phyloP scores from a whole-genome alignment of 2,888 invertebrate genomes.

The Caenorhabditis sinica region DNA sequence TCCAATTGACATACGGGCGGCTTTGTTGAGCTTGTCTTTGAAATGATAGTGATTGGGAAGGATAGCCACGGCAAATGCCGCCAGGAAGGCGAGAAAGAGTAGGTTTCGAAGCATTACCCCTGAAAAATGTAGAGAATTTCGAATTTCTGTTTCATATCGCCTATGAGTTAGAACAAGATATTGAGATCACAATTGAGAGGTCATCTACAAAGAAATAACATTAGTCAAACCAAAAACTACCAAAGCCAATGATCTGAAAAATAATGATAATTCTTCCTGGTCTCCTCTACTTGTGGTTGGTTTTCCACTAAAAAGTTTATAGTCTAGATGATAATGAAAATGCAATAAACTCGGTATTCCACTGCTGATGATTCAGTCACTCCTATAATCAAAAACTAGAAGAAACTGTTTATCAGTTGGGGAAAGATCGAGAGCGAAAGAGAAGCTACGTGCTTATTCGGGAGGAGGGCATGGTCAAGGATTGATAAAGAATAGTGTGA shows the following conservation, averaged over 20 bases:
- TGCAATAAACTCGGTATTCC: conserved; percentile 18
- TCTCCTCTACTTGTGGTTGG: background rate
- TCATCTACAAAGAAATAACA: no score
- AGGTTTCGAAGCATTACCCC: conserved; percentile 59
- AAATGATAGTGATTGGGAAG: conserved; percentile 54
- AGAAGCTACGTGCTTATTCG: conserved; percentile 10
- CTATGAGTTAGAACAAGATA: background rate
- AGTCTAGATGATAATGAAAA: conserved; percentile 25
- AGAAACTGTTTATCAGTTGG: conserved; percentile 23
- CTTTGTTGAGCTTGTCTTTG: conserved; percentile 26
- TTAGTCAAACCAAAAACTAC: no score
- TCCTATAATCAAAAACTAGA: no score
- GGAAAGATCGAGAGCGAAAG: conserved; percentile 7
- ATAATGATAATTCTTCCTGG: background rate
- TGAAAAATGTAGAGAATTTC: background rate
- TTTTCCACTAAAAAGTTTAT: conserved; percentile 16
- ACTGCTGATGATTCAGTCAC: conserved; percentile 11
- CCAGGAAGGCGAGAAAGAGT: conserved; percentile 32
- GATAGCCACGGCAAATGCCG: conserved; percentile 10
- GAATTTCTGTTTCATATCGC: no score
- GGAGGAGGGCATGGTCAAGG: no score
- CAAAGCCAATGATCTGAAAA: background rate
- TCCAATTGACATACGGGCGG: background rate
- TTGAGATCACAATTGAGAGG: background rate
- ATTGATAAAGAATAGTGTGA: no score